These are phyloP conservation scores for Torymus aiolomorphi DNA, from an alignment of 2,888 invertebrate species.

Conservation along the genomic window DNA sequence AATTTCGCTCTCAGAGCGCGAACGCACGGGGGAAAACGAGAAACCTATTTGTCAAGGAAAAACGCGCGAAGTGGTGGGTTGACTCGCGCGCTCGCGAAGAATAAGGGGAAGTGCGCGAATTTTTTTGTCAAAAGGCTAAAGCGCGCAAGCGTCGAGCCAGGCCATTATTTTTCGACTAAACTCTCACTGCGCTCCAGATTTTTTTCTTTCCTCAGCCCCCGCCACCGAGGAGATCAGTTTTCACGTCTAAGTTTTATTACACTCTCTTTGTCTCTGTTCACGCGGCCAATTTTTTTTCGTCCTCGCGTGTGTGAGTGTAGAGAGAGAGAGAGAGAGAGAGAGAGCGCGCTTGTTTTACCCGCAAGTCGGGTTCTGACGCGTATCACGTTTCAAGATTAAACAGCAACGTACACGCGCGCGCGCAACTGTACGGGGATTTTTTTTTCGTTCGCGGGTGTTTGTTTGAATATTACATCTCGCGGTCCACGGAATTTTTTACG, in stretches of 20 bases:
- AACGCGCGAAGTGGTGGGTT: slow-evolving; percentile 14
- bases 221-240: too few relatives aligned
- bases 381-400: too few relatives aligned
- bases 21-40: neutral
- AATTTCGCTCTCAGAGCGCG: slow-evolving; percentile 21
- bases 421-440: too few relatives aligned
- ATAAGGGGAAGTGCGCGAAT: neutral
- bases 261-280: slow-evolving; percentile 5
- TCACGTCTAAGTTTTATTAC: slow-evolving; percentile 19
- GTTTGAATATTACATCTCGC: too few relatives aligned
- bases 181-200: slow-evolving; percentile 44
- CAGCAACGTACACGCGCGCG: too few relatives aligned
- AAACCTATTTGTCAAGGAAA: slow-evolving; percentile 41
- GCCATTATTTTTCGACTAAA: slow-evolving; percentile 53
- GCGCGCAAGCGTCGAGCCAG: slow-evolving; percentile 20
- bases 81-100: slow-evolving; percentile 1
- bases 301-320: too few relatives aligned
- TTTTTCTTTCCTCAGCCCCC: slow-evolving; percentile 16
- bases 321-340: too few relatives aligned
- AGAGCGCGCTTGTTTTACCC: too few relatives aligned
- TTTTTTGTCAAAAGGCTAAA: slow-evolving; percentile 52
- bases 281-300: neutral
- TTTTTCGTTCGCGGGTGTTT: too few relatives aligned
- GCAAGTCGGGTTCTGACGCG: too few relatives aligned
- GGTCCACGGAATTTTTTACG: too few relatives aligned